Conservation (phyloP, 2,797 vertebrate genomes). For the Poeciliopsis turneri region DNA sequence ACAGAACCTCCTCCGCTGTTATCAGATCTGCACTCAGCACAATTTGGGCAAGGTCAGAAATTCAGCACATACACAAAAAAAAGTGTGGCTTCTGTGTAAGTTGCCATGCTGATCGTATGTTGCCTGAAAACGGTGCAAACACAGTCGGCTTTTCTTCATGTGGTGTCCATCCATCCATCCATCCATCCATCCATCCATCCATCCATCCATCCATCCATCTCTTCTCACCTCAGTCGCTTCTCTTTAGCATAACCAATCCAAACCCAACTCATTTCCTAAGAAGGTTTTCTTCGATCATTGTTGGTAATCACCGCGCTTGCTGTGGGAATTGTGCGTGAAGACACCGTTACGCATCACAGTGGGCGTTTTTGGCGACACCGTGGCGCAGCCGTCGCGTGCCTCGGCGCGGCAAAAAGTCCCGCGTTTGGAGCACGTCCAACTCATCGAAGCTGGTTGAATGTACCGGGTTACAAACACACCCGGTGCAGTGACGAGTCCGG, state of each 20-base stretch:
- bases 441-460: conserved; percentile 6
- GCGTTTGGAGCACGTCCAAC: conserved; percentile 16
- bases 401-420: conserved; percentile 19
- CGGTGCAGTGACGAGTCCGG: conserved; percentile 5
- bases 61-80: neutral
- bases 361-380: conserved; percentile 69
- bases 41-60: conserved; percentile 7
- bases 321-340: conserved; percentile 26
- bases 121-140: neutral
- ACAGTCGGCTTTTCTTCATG: neutral
- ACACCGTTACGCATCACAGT: conserved; percentile 73
- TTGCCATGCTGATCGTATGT: neutral
- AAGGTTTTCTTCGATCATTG: neutral
- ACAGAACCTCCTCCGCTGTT: neutral
- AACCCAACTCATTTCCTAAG: conserved; percentile 7
- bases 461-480: neutral
- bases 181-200: no score
- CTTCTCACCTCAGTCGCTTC: neutral
- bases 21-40: neutral
- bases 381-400: conserved; percentile 59
- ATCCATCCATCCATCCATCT: no score
- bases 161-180: no score
- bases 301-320: conserved; percentile 14
- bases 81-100: neutral
- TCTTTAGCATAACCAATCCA: conserved; percentile 2